phyloP scores from a whole-genome alignment of 2,888 invertebrate species.

The Imbricaverruca yamaguchii region DNA sequence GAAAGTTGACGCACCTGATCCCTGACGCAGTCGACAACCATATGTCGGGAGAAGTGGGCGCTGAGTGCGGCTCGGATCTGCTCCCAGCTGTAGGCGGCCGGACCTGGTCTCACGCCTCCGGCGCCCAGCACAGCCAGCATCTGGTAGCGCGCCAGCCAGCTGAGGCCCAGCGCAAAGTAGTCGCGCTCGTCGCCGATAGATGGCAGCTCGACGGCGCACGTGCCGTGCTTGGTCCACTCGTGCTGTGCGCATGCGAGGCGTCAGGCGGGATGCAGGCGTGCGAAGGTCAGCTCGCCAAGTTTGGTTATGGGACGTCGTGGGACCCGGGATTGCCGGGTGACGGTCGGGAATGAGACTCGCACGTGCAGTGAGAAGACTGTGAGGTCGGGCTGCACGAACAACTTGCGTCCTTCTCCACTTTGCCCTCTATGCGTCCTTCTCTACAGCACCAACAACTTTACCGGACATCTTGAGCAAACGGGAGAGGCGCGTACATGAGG shows the following conservation, averaged over 20 bases:
- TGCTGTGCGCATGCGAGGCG: constrained; percentile 42
- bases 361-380: too few species aligned
- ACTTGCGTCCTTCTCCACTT: too few species aligned
- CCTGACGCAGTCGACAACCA: neutral
- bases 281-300: too few species aligned
- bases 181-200: constrained; percentile 54
- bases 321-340: too few species aligned
- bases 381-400: too few species aligned
- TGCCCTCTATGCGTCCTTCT: too few species aligned
- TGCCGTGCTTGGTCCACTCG: constrained; percentile 77
- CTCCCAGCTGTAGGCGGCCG: neutral
- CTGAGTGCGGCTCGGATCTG: neutral
- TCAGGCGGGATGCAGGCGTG: too few species aligned
- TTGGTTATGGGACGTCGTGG: too few species aligned
- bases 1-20: neutral
- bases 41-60: neutral
- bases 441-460: too few species aligned
- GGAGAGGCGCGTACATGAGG: too few species aligned
- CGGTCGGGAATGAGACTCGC: too few species aligned
- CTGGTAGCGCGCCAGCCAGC: constrained; percentile 44
- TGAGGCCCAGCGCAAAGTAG: constrained; percentile 59
- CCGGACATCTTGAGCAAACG: too few species aligned
- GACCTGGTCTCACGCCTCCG: neutral
- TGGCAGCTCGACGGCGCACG: constrained; percentile 58
- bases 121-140: neutral